Evolutionary conservation across 1,140 invertebrate species (phyloP), one percentile per base, ranked within the genome.

Genomic region (Helicoverpa zea): DNA sequence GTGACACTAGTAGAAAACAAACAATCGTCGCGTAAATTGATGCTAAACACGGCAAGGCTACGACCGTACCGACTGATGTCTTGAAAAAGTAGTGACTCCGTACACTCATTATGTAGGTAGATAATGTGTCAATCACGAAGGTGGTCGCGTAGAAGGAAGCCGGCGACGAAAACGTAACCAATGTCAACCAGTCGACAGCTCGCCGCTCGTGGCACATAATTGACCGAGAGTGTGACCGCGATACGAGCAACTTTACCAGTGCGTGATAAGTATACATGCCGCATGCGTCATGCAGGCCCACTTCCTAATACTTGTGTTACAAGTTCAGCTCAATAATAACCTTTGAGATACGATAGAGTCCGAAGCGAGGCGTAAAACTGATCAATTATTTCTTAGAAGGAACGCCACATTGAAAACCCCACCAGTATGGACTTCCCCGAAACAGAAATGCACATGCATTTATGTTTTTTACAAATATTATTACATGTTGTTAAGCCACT

Each of bases 121-220:
- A 61, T 87, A 86, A 84, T 81, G 77, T 85, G 86, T 90, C 88
- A 88, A 86, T 88, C 87, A 88, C 86, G 81, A 85, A 47, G 18
- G 70, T 56, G 66, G 82, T 59, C 68, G 81, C 81, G 79, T 83
- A 86, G 85, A 85, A 91, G 89, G 90, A 91, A 91, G 89, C 85
- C 58, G 66, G 64, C 86, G 84, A 83, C 87, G 78, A 87, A 89
- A 90, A 87, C 83, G 83, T 74, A 83, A 75, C 83, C 88, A 92
- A 92, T 92, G 91, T 91, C 89, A 91, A 88, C 87, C 79, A 81
- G 76, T 85, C 79, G 78, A 68, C 51, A 79, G 76, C 81, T 82
- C 79, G 82, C 66, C 81, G 82, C 79, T 86, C 79, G 84, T 85
- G 82, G 81, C 84, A 87, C 84, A 87, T 82, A 80, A 87, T 83